These are phyloP conservation scores for Dolichotis patagonum DNA, from an alignment of 2,113 vertebrate genomes.

Conservation along the genomic window DNA sequence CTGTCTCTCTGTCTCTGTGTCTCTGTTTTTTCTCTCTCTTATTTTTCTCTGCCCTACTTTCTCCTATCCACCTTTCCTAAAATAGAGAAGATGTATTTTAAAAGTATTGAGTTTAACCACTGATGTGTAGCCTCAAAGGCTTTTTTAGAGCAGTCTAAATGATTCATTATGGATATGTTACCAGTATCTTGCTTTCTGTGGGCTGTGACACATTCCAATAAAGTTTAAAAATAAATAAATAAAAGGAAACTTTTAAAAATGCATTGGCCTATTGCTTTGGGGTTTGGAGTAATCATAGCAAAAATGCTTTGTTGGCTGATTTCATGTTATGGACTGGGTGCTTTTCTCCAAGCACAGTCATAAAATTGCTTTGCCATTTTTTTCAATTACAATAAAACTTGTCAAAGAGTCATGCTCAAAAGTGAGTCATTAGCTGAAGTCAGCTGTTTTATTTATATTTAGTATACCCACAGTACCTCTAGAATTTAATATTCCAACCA, in stretches of 20 bases:
- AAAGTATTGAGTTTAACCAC: slow-evolving; percentile 7
- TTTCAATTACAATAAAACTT: slow-evolving; percentile 72
- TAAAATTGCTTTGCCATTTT: slow-evolving; percentile 73
- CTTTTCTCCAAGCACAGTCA: slow-evolving; percentile 67
- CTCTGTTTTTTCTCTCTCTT: no score
- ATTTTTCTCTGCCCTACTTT: no score
- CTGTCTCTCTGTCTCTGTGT: not conserved
- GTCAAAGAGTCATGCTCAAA: slow-evolving; percentile 67
- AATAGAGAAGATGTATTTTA: not conserved
- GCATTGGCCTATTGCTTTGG: not conserved
- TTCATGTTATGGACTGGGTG: slow-evolving; percentile 62
- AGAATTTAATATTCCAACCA: slow-evolving; percentile 40
- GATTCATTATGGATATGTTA: slow-evolving; percentile 2
- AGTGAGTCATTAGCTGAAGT: slow-evolving; percentile 76
- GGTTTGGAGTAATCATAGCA: slow-evolving; percentile 64
- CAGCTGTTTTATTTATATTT: slow-evolving; percentile 82
- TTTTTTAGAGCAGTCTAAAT: not conserved
- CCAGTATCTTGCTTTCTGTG: not conserved
- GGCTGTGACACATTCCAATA: not conserved
- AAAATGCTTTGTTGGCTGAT: slow-evolving; percentile 79
- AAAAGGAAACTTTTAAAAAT: slow-evolving; percentile 63
- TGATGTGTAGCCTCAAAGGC: not conserved
- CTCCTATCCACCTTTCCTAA: not conserved
- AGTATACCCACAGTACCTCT: slow-evolving; percentile 59
- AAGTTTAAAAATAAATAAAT: slow-evolving; percentile 71